Percentiles rank a stretch among this genome's conserved stretches.
phyloP scores from a whole-genome alignment of 2,888 invertebrate species.

The Pollenia griseotomentosa region DNA sequence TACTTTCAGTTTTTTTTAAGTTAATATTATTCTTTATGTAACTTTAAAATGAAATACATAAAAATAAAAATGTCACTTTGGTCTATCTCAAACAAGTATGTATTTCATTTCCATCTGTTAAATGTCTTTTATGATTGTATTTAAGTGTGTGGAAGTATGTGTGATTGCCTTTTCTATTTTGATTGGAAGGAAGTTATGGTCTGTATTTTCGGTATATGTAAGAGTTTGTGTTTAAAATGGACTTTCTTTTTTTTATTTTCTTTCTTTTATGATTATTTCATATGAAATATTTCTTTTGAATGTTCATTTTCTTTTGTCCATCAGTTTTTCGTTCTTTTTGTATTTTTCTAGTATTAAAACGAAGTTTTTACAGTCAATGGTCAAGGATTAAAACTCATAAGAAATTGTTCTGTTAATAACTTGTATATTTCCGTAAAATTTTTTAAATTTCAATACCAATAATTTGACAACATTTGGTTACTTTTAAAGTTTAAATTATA shows the following conservation, averaged over 20 bases:
- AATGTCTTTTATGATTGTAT: conserved; percentile 1
- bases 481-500: too few species aligned
- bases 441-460: too few species aligned
- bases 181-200: neutral
- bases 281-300: neutral
- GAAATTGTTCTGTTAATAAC: too few species aligned
- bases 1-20: neutral
- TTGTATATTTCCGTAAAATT: too few species aligned
- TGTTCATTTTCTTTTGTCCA: neutral
- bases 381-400: too few species aligned
- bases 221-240: neutral
- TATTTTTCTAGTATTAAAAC: neutral
- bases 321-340: neutral
- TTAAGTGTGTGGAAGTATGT: neutral
- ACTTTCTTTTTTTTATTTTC: conserved; percentile 12
- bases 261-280: conserved; percentile 18
- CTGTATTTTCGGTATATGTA: neutral
- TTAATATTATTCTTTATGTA: neutral
- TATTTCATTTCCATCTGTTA: conserved; percentile 14
- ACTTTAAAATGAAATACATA: conserved; percentile 16
- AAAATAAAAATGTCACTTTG: conserved; percentile 22
- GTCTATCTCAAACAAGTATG: neutral
- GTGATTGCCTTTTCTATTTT: neutral
- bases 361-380: too few species aligned
- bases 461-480: too few species aligned